These are phyloP conservation scores for Ia io DNA, from an alignment of 2,113 vertebrate species.

Conservation along the genomic window DNA sequence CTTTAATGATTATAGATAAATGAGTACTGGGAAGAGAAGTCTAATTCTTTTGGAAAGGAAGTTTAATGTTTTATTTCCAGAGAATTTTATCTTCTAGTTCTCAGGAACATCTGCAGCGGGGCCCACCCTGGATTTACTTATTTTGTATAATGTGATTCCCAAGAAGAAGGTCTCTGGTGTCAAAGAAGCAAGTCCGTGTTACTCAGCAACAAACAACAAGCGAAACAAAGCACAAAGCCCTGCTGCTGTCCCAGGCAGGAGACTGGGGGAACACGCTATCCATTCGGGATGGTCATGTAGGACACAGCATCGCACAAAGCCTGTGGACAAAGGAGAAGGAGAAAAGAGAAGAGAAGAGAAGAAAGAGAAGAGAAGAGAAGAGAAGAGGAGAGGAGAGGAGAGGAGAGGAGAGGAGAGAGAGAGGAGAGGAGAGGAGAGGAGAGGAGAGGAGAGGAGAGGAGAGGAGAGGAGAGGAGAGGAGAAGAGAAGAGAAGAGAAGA, in stretches of 20 bases:
- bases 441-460: too few relatives aligned
- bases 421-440: too few relatives aligned
- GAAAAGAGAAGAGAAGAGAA: too few relatives aligned
- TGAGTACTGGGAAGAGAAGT: background rate
- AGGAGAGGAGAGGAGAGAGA: too few relatives aligned
- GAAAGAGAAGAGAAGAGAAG: too few relatives aligned
- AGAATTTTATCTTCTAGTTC: background rate
- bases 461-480: too few relatives aligned
- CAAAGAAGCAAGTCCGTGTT: background rate
- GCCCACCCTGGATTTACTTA: background rate
- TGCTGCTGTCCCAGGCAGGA: background rate
- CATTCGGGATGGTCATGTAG: background rate
- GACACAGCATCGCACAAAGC: background rate
- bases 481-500: too few relatives aligned
- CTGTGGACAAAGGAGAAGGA: background rate
- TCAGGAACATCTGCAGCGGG: background rate
- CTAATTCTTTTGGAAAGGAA: background rate
- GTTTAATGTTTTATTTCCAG: background rate
- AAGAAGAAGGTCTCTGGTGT: background rate
- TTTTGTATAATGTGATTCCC: background rate
- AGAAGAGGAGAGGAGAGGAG: too few relatives aligned
- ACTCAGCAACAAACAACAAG: background rate
- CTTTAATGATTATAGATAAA: background rate
- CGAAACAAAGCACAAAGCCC: background rate
- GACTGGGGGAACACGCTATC: too few relatives aligned